phyloP scores from a whole-genome alignment of 2,113 vertebrate species.

The Argyrosomus japonicus region DNA sequence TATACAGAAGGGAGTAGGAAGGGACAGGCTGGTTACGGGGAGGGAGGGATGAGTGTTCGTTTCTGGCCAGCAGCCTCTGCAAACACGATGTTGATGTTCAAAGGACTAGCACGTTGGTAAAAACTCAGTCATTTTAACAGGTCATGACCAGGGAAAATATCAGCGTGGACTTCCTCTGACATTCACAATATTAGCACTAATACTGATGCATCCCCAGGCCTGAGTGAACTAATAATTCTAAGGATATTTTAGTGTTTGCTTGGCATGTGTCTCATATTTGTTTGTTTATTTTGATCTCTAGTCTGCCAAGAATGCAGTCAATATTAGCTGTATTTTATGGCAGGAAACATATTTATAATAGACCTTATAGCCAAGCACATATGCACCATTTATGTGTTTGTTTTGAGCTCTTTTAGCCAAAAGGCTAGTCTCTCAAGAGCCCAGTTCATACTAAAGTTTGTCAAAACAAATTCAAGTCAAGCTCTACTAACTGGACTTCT shows the following conservation, averaged over 20 bases:
- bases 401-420: background rate
- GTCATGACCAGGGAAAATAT: constrained; percentile 33
- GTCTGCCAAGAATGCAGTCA: too few species aligned
- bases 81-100: constrained; percentile 21
- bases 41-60: constrained; percentile 18
- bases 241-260: background rate
- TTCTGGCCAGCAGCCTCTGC: constrained; percentile 24
- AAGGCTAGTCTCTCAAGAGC: background rate
- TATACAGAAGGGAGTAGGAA: constrained; percentile 30
- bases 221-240: background rate
- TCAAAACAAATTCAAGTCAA: background rate
- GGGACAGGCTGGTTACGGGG: constrained; percentile 24
- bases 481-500: background rate
- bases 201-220: background rate
- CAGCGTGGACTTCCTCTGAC: background rate
- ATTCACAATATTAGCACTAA: background rate
- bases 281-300: too few species aligned
- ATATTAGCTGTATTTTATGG: background rate
- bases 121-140: constrained; percentile 21
- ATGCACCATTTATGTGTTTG: background rate
- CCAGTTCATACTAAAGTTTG: background rate
- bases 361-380: background rate
- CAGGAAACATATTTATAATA: background rate
- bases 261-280: too few species aligned
- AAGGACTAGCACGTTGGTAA: background rate